phyloP scores from a whole-genome alignment of 2,888 invertebrate genomes.

The Gnatocerus cornutus region DNA sequence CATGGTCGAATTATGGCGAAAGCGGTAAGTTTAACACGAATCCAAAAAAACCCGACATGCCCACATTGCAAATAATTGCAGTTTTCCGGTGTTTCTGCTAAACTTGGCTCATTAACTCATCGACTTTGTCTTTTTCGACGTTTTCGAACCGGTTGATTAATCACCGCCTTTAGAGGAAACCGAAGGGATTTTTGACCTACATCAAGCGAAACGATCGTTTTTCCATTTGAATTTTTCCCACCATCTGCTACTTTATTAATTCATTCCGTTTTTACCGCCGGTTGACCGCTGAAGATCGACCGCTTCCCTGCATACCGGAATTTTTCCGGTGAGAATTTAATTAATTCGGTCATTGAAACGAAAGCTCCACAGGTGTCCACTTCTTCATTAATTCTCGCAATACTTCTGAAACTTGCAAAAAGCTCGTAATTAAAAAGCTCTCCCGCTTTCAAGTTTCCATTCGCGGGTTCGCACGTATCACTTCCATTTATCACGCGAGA shows the following conservation, averaged over 20 bases:
- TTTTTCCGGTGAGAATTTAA: slow-evolving; percentile 31
- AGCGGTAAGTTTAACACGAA: neutral
- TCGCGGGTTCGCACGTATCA: slow-evolving; percentile 15
- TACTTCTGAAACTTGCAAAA: neutral
- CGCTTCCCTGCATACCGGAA: neutral
- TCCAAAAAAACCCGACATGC: neutral
- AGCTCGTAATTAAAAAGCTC: slow-evolving; percentile 7
- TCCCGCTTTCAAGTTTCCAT: slow-evolving; percentile 7
- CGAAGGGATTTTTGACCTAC: neutral
- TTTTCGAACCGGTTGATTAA: neutral
- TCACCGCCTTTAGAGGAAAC: neutral
- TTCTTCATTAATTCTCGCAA: slow-evolving; percentile 37
- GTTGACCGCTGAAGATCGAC: neutral
- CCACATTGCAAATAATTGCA: neutral
- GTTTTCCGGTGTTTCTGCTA: too few relatives aligned
- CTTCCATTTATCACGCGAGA: slow-evolving; percentile 37
- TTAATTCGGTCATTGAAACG: slow-evolving; percentile 20
- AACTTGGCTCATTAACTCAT: neutral
- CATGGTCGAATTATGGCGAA: slow-evolving; percentile 11
- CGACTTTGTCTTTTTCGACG: neutral
- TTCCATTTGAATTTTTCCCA: neutral
- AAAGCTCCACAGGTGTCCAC: slow-evolving; percentile 37
- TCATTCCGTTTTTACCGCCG: slow-evolving; percentile 1
- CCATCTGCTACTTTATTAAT: slow-evolving; percentile 4
- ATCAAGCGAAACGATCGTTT: neutral